A percentile compares a stretch with the other conserved stretches of the same genome.
These are phyloP conservation scores for Fregata magnificens DNA, from an alignment of 2,113 vertebrate species.

Conservation along the genomic window DNA sequence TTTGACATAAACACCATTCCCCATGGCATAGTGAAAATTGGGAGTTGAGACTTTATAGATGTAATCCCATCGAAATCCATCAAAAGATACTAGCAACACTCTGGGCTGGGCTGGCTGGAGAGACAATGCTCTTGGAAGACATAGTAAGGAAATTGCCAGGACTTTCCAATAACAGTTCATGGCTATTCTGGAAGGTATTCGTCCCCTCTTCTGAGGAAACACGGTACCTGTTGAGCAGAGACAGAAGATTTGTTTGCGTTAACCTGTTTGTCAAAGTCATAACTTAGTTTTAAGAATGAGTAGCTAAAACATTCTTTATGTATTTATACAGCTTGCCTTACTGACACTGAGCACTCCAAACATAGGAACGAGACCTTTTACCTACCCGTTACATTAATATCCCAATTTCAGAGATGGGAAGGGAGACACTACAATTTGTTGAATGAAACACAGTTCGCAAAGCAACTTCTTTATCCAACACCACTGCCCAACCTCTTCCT, in stretches of 20 bases:
- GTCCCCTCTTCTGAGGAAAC: neutral
- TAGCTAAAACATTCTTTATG: neutral
- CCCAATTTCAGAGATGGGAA: neutral
- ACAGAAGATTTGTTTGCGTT: neutral
- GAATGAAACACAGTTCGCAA: neutral
- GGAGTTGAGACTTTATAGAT: conserved; percentile 81
- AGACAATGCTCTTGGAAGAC: neutral
- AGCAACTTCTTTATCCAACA: neutral
- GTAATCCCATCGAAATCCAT: conserved; percentile 94
- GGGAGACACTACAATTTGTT: neutral
- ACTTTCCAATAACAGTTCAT: neutral
- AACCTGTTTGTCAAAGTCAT: neutral
- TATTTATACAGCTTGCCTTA: neutral
- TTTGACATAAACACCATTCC: conserved; percentile 78
- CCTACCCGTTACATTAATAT: neutral
- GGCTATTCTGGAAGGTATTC: conserved; percentile 16
- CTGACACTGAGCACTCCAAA: neutral
- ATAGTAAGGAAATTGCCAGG: neutral
- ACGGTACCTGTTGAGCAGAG: conserved; percentile 47
- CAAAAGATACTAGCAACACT: conserved; percentile 88
- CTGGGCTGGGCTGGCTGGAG: conserved; percentile 60
- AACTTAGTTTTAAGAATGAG: neutral
- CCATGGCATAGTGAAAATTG: conserved; percentile 78
- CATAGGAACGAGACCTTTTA: accelerated
- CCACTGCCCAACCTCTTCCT: neutral